phyloP scores from a whole-genome alignment of 2,113 vertebrate genomes.

The Seriola quinqueradiata region DNA sequence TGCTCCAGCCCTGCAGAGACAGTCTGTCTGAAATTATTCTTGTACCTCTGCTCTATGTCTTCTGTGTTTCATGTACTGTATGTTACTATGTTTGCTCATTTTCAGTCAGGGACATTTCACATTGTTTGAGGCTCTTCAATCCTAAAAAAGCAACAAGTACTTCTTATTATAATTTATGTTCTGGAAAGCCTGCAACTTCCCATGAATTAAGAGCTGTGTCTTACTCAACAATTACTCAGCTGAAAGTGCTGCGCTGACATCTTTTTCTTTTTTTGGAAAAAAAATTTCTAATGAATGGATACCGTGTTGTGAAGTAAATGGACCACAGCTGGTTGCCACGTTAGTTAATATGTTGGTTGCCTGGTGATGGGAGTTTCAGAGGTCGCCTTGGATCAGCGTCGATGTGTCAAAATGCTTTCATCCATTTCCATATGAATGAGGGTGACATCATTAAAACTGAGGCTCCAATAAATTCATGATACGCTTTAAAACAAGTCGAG shows the following conservation, averaged over 20 bases:
- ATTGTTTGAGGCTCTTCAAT: background rate
- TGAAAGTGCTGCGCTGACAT: background rate
- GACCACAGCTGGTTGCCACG: conserved; percentile 57
- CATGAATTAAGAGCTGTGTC: conserved; percentile 13
- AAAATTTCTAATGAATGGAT: conserved; percentile 44
- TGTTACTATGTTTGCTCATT: background rate
- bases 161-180: conserved; percentile 10
- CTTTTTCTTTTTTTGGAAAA: background rate
- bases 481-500: background rate
- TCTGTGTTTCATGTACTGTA: background rate
- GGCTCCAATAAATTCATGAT: conserved; percentile 14
- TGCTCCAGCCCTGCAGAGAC: no score
- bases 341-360: conserved; percentile 41
- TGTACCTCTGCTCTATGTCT: no score
- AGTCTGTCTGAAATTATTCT: no score
- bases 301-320: conserved; percentile 38
- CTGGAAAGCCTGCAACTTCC: conserved; percentile 15
- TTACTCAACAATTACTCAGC: conserved; percentile 17
- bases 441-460: conserved; percentile 41
- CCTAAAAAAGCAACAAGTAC: background rate
- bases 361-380: conserved; percentile 8
- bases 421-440: conserved; percentile 37
- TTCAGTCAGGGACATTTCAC: background rate
- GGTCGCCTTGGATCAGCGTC: conserved; percentile 37
- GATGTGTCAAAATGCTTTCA: conserved; percentile 16